A percentile compares a stretch with the other conserved stretches of the same genome.
These are phyloP conservation scores for Anhinga anhinga DNA, from an alignment of 2,113 vertebrate genomes.

Conservation along the genomic window DNA sequence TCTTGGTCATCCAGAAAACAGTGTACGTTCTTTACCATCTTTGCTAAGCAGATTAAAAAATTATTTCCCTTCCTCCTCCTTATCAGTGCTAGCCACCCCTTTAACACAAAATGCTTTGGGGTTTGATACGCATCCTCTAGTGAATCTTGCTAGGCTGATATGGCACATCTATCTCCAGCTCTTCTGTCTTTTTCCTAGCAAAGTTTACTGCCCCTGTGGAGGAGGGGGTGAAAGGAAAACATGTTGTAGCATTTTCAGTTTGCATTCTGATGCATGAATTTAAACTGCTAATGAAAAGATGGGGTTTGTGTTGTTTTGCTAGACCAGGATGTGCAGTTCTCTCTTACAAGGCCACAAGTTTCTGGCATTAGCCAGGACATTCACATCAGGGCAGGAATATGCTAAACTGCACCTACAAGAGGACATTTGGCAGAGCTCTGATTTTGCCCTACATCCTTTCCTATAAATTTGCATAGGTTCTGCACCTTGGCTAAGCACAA, in stretches of 20 bases:
- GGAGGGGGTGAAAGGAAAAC: not conserved
- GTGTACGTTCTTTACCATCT: not conserved
- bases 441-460: not conserved
- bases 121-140: not conserved
- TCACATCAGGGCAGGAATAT: not conserved
- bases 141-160: not conserved
- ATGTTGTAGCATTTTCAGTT: not conserved
- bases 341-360: not conserved
- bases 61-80: not conserved
- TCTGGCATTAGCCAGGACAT: not conserved
- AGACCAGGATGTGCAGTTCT: not conserved
- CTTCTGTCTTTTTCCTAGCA: not conserved
- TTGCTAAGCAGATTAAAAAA: conserved; percentile 4
- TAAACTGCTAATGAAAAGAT: not conserved
- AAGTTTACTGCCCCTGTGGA: not conserved
- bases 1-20: not conserved
- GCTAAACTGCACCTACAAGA: not conserved
- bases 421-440: not conserved
- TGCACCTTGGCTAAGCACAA: not conserved
- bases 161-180: not conserved
- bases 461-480: not conserved
- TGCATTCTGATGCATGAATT: not conserved
- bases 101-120: not conserved
- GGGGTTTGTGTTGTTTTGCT: not conserved
- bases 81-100: not conserved